phyloP scores from a whole-genome alignment of 92 coral and sea anemone genomes.

The Parazoanthus swiftii region DNA sequence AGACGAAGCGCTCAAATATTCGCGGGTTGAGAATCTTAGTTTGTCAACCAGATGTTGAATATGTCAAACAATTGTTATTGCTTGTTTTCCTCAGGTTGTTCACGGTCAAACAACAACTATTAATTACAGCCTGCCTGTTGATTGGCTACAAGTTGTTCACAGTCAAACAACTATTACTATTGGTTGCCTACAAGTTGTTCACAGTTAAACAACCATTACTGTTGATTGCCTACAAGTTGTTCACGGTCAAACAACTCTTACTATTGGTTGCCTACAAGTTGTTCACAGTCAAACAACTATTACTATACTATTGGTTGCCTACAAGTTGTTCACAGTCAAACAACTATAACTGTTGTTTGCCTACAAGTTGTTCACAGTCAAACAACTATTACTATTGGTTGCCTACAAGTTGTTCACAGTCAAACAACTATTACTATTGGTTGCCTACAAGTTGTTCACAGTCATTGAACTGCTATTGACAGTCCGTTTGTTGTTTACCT shows the following conservation, averaged over 20 bases:
- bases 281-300: too few relatives aligned
- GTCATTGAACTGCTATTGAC: not conserved
- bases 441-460: not conserved
- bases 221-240: not conserved
- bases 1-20: not conserved
- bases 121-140: too few relatives aligned
- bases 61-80: too few relatives aligned
- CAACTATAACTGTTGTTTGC: not conserved
- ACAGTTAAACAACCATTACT: not conserved
- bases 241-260: not conserved
- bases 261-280: too few relatives aligned
- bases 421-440: too few relatives aligned
- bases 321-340: not conserved
- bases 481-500: not conserved
- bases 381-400: too few relatives aligned
- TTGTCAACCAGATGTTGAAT: too few relatives aligned
- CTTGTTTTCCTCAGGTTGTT: too few relatives aligned
- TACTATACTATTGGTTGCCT: too few relatives aligned
- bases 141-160: not conserved
- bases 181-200: not conserved
- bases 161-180: too few relatives aligned
- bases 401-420: too few relatives aligned
- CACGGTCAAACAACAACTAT: too few relatives aligned
- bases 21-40: not conserved
- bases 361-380: constrained; percentile 14